These are phyloP conservation scores for Leistus spinibarbis DNA, from an alignment of 2,888 invertebrate genomes.

Conservation along the genomic window DNA sequence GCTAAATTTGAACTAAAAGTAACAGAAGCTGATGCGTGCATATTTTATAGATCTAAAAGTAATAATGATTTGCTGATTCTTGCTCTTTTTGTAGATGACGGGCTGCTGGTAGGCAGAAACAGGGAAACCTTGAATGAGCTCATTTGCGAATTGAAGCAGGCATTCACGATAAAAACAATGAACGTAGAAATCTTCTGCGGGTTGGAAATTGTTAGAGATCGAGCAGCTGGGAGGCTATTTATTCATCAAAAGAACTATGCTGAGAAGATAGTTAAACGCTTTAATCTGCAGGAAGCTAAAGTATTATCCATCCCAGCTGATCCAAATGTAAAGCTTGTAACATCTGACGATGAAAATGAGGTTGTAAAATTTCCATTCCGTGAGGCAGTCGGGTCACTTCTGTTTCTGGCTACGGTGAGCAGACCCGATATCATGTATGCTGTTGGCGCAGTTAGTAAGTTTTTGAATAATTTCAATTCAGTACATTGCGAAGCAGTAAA, in stretches of 20 bases:
- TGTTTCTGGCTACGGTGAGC: background rate
- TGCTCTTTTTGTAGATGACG: conserved; percentile 6
- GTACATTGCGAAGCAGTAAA: no score
- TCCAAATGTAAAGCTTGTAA: background rate
- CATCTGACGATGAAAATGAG: background rate
- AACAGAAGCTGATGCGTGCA: no score
- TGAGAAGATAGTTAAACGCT: conserved; percentile 1
- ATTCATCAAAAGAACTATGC: background rate
- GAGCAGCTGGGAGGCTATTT: background rate
- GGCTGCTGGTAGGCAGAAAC: background rate
- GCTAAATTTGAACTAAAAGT: no score
- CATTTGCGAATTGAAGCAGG: background rate
- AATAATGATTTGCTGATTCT: background rate
- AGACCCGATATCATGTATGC: conserved; percentile 17
- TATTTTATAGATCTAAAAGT: background rate
- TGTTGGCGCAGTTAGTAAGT: background rate
- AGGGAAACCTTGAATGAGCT: background rate
- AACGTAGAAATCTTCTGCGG: background rate
- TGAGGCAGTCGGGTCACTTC: conserved; percentile 4
- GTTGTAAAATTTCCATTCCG: background rate
- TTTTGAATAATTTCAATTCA: no score
- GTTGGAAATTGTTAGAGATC: background rate
- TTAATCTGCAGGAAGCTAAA: conserved; percentile 5
- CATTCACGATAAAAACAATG: background rate
- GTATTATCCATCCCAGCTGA: conserved; percentile 9